Percentiles rank a stretch among this genome's conserved stretches.
Evolutionary conservation across 2,797 vertebrate genomes (phyloP).

Genomic region (Cirrhinus molitorella): DNA sequence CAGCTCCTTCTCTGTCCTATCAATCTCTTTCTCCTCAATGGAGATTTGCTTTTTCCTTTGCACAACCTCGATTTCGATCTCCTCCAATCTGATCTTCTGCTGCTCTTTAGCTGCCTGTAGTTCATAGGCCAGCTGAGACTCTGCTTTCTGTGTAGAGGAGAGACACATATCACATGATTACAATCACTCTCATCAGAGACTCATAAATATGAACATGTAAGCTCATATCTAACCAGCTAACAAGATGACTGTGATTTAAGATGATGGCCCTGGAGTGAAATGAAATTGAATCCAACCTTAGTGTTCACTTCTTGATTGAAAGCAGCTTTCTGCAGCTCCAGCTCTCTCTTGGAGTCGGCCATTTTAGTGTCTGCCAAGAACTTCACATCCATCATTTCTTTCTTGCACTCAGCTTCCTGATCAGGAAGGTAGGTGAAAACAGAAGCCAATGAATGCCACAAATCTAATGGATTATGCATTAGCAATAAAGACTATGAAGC

Average conservation of each 20-base stretch:
- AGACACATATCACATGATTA: not conserved
- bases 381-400: conserved; percentile 93
- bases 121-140: conserved; percentile 93
- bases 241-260: not conserved
- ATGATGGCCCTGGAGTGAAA: not conserved
- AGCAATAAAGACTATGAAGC: not conserved
- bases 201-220: not conserved
- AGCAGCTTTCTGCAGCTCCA: conserved; percentile 91
- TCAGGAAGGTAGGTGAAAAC: conserved; percentile 16
- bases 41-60: conserved; percentile 89
- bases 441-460: conserved; percentile 16
- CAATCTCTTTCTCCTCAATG: conserved; percentile 89
- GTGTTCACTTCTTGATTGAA: conserved; percentile 94
- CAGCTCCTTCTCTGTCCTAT: conserved; percentile 85
- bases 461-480: conserved; percentile 26
- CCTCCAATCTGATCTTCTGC: conserved; percentile 91
- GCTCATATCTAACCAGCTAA: not conserved
- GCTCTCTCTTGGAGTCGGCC: conserved; percentile 90
- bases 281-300: conserved; percentile 77
- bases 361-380: conserved; percentile 94
- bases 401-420: conserved; percentile 94
- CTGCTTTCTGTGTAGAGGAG: conserved; percentile 82
- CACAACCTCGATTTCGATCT: conserved; percentile 90
- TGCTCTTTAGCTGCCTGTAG: conserved; percentile 93
- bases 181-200: not conserved